Conservation (phyloP, 1,140 invertebrate genomes). For the Achatina immaculata region DNA sequence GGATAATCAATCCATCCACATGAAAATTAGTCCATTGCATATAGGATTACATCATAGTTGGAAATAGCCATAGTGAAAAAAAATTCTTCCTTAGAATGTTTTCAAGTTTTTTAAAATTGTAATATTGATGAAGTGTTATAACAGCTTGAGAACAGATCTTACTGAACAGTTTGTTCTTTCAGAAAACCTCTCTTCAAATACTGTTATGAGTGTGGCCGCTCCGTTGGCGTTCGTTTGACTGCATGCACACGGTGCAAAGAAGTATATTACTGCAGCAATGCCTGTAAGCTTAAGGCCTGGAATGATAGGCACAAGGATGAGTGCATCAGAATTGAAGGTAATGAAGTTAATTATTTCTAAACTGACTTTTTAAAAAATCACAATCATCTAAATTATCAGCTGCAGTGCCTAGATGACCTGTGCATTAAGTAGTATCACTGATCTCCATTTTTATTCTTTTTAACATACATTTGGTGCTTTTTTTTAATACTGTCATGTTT, state of each 20-base stretch:
- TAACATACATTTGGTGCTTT: too few relatives aligned
- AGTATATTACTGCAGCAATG: slow-evolving; percentile 71
- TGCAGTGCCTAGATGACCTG: neutral
- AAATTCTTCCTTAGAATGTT: too few relatives aligned
- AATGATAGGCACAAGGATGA: slow-evolving; percentile 68
- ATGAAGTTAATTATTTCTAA: slow-evolving; percentile 32
- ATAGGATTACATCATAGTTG: too few relatives aligned
- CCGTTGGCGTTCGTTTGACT: slow-evolving; percentile 66
- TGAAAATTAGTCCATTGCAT: too few relatives aligned
- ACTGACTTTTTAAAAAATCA: too few relatives aligned
- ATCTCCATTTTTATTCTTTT: neutral
- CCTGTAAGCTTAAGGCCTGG: slow-evolving; percentile 71
- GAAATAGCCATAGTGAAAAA: too few relatives aligned
- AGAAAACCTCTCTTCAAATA: slow-evolving; percentile 69
- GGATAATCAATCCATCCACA: too few relatives aligned
- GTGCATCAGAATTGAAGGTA: slow-evolving; percentile 67
- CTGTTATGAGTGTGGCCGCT: slow-evolving; percentile 71
- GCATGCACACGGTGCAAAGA: slow-evolving; percentile 71
- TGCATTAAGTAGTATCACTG: neutral
- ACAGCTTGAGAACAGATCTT: too few relatives aligned
- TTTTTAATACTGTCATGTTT: too few relatives aligned
- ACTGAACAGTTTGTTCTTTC: too few relatives aligned
- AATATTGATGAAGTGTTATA: too few relatives aligned
- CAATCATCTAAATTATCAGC: neutral
- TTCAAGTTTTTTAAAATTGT: too few relatives aligned